phyloP scores from a whole-genome alignment of 2,888 invertebrate species.

The Nymphalis polychloros region DNA sequence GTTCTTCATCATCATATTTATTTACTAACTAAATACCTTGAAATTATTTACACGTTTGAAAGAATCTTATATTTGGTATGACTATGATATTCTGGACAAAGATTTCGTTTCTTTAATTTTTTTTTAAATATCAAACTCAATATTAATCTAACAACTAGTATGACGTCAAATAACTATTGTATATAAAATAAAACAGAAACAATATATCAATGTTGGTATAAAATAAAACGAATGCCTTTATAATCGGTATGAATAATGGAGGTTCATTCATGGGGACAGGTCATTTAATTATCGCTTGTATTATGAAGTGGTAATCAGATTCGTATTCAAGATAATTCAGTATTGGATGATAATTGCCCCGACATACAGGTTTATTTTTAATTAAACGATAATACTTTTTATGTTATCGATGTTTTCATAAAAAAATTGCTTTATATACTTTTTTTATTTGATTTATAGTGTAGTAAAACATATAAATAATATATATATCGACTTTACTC shows the following conservation, averaged over 20 bases:
- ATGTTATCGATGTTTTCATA: not conserved
- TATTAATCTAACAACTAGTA: too few relatives aligned
- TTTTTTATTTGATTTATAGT: not conserved
- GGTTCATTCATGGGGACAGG: constrained; percentile 31
- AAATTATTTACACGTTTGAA: too few relatives aligned
- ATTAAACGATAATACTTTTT: constrained; percentile 38
- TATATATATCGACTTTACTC: too few relatives aligned
- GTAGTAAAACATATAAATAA: not conserved
- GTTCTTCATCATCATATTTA: too few relatives aligned
- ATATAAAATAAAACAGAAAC: too few relatives aligned
- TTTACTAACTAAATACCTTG: too few relatives aligned
- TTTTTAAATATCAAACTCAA: too few relatives aligned
- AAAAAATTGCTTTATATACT: too few relatives aligned
- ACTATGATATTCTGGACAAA: too few relatives aligned
- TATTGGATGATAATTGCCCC: constrained; percentile 47
- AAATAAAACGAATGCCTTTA: constrained; percentile 34
- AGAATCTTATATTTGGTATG: too few relatives aligned
- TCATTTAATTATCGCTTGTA: constrained; percentile 48
- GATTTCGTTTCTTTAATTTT: too few relatives aligned
- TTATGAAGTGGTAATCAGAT: constrained; percentile 52
- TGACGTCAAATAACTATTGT: too few relatives aligned
- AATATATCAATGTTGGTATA: constrained; percentile 6
- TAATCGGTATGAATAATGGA: constrained; percentile 40
- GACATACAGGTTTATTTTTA: constrained; percentile 49
- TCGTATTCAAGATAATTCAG: constrained; percentile 51